Conservation (phyloP, 2,888 invertebrate species). For the Andrena minutula region DNA sequence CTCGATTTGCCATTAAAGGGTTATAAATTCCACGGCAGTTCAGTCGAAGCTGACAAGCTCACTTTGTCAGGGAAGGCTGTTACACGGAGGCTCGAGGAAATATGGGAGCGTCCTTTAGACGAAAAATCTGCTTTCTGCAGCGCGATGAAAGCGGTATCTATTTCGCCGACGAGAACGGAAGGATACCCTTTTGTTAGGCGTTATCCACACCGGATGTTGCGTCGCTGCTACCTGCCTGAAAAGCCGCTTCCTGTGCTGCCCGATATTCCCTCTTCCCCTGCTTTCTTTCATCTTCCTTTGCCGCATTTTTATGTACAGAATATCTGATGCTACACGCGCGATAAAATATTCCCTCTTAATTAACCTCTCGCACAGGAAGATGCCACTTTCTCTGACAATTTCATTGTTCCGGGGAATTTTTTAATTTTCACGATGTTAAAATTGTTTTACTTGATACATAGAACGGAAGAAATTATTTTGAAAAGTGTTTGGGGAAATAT, state of each 20-base stretch:
- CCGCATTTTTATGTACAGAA: slow-evolving; percentile 20
- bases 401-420: background rate
- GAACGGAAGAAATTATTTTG: too few species aligned
- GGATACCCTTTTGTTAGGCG: slow-evolving; percentile 79
- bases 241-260: slow-evolving; percentile 76
- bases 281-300: slow-evolving; percentile 45
- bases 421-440: background rate
- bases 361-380: background rate
- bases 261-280: slow-evolving; percentile 58
- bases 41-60: background rate
- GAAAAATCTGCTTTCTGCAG: slow-evolving; percentile 52
- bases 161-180: slow-evolving; percentile 75
- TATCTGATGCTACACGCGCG: slow-evolving; percentile 24
- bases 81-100: slow-evolving; percentile 10
- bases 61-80: slow-evolving; percentile 14
- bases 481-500: too few species aligned
- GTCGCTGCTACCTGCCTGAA: slow-evolving; percentile 77
- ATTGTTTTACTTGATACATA: too few species aligned
- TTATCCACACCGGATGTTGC: slow-evolving; percentile 83
- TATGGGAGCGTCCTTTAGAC: slow-evolving; percentile 21
- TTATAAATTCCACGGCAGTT: slow-evolving; percentile 6
- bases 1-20: background rate
- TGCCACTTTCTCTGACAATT: slow-evolving; percentile 6
- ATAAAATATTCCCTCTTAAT: slow-evolving; percentile 35
- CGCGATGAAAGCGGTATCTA: slow-evolving; percentile 71